Evolutionary conservation across 2,797 vertebrate species (phyloP), one percentile per base, ranked within the genome.

Genomic region (Falco rusticolus): DNA sequence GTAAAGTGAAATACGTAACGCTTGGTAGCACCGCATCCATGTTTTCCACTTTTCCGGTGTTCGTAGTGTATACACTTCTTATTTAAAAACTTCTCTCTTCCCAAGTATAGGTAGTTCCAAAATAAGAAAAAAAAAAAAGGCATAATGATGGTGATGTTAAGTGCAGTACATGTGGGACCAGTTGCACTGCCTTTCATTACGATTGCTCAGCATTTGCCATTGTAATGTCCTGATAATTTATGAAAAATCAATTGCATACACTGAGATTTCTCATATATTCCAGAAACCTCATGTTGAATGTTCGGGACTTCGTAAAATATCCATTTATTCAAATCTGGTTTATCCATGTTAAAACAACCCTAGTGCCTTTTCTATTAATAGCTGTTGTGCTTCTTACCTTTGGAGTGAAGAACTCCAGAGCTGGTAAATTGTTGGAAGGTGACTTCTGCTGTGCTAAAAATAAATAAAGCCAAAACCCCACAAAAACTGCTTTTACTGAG

Each of bases 1-100:
- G 10, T 22, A 26, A 79, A 79, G 20, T 28, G 25, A 69, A 84
- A 65, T 45, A 33, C 18, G 2, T 39, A 60, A 34, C 0, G 1
- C 41, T 64, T 64, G 60, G 43, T 64, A 65, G 63, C 21, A 31
- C 1, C 69, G 22, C 43, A 74, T 31, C 43, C 25, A 9, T n/a
- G 3, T 28, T 76, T 90, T 51, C 56, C 47, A 41, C 63, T 41
- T 85, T 60, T 37, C 45, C 28, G 41, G 28, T 51, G 2, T 74
- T 77, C 34, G 48, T 24, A 41, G 63, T 69, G 43, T 39, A 65
- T 76, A 77, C 37, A 66, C 43, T 83, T 94, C 47, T 66, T 33
- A 69, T 84, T 95, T 88, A 45, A 41, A 82, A 94, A 72, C 34
- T n/a, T 76, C 34, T 91, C 74, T 91, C 65, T 92, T 94, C 69